Conservation (phyloP, 2,113 vertebrate species). For the Sigmodon hispidus region DNA sequence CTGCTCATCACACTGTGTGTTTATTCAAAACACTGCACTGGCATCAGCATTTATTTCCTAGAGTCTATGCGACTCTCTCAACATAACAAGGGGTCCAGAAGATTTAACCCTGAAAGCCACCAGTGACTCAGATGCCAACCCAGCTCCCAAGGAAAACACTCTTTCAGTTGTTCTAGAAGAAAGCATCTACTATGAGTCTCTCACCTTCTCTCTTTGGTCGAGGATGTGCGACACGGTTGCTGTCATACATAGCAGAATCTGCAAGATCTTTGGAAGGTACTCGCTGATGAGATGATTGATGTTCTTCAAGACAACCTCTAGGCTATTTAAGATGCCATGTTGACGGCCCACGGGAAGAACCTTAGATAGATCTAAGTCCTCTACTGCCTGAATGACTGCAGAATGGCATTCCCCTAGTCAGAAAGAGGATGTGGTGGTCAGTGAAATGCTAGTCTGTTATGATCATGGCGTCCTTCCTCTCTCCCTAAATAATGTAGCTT, state of each 20-base stretch:
- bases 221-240: constrained; percentile 89
- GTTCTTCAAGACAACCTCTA: constrained; percentile 93
- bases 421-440: neutral
- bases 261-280: constrained; percentile 93
- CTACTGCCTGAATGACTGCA: constrained; percentile 89
- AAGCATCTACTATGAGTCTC: neutral
- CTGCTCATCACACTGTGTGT: neutral
- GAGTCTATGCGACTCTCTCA: neutral
- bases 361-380: constrained; percentile 86
- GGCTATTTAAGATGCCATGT: constrained; percentile 93
- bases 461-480: neutral
- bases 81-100: neutral
- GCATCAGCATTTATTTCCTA: neutral
- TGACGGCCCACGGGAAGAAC: constrained; percentile 95
- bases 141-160: neutral
- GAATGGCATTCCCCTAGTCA: constrained; percentile 88
- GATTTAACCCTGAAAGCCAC: neutral
- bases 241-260: constrained; percentile 94
- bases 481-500: neutral
- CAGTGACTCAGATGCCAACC: neutral
- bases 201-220: constrained; percentile 92
- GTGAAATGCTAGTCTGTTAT: constrained; percentile 70
- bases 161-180: no score
- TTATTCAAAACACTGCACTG: neutral
- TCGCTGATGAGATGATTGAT: constrained; percentile 92